These are phyloP conservation scores for Brachypteracias leptosomus DNA, from an alignment of 2,113 vertebrate genomes.

Conservation along the genomic window DNA sequence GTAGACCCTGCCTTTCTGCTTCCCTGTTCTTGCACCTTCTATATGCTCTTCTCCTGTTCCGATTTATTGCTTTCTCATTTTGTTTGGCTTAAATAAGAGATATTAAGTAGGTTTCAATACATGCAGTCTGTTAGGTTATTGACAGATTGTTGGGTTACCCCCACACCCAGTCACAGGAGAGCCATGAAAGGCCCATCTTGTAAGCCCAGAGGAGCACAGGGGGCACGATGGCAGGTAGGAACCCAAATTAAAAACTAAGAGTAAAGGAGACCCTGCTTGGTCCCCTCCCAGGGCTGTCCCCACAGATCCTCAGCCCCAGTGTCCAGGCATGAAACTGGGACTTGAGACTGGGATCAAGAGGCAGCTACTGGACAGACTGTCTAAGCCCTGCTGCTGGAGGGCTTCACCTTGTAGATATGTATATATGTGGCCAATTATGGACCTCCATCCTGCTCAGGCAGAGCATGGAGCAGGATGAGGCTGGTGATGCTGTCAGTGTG, in stretches of 20 bases:
- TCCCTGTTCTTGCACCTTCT: background rate
- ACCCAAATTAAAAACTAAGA: background rate
- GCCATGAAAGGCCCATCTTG: background rate
- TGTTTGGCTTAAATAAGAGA: background rate
- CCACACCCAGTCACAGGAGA: background rate
- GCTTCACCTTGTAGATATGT: background rate
- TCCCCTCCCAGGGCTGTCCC: background rate
- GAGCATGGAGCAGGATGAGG: background rate
- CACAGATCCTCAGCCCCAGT: background rate
- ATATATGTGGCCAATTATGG: background rate
- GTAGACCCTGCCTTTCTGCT: background rate
- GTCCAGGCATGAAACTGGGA: background rate
- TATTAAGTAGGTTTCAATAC: background rate
- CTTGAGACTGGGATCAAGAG: background rate
- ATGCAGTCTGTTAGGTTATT: background rate
- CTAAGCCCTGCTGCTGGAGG: background rate
- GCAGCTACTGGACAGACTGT: background rate
- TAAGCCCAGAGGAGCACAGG: background rate
- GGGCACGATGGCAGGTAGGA: background rate
- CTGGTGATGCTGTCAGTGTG: background rate
- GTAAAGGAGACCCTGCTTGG: background rate
- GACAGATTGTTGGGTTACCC: background rate
- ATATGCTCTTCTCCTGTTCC: background rate
- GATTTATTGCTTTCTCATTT: background rate
- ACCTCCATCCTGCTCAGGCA: fast-evolving